Evolutionary conservation across 1,140 invertebrate species (phyloP), one percentile per base, ranked within the genome.

Genomic region (Danaus melanippus): DNA sequence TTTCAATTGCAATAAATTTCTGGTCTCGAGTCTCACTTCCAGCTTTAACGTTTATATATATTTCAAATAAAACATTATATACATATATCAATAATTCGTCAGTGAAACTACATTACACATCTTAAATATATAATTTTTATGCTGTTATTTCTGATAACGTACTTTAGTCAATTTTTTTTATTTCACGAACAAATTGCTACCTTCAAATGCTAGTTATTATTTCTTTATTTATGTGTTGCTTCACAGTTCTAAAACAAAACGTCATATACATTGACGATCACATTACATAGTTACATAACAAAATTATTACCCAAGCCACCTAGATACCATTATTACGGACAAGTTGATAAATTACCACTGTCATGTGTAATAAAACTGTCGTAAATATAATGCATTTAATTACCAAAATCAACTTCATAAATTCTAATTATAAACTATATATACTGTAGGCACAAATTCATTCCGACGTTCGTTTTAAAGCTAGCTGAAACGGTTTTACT

Each of bases 401-500:
- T 53, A 52, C 50, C 46, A 43, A 55, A 42, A 59, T 59, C 21
- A 52, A 46, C 46, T 40, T 53, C 46, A 64, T 58, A 48, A 63
- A 53, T 46, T 46, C 15, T 41, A 21, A 55, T 58, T 62, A 50
- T 39, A 53, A 46, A 43, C 12, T 52, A 52, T 15, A 41, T 56
- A 46, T 56, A 58, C 42, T 46, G 50, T 58, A 47, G 56, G 52
- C 40, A 42, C 53, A 61, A 62, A 53, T 63, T 55, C 62, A 63
- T 69, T 63, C 60, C 47, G 44, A 57, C 53, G 53, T 49, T 15
- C 50, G 50, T 74, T 80, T 84, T 83, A 76, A 74, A 62, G 66
- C 71, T 71, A 72, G 67, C 73, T 65, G 66, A 60, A 64, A 69
- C 64, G 62, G 73, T 80, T 84, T 84, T 86, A 86, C 83, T 86